These are phyloP conservation scores for Nycticebus coucang DNA, from an alignment of 2,113 vertebrate genomes.

Conservation along the genomic window DNA sequence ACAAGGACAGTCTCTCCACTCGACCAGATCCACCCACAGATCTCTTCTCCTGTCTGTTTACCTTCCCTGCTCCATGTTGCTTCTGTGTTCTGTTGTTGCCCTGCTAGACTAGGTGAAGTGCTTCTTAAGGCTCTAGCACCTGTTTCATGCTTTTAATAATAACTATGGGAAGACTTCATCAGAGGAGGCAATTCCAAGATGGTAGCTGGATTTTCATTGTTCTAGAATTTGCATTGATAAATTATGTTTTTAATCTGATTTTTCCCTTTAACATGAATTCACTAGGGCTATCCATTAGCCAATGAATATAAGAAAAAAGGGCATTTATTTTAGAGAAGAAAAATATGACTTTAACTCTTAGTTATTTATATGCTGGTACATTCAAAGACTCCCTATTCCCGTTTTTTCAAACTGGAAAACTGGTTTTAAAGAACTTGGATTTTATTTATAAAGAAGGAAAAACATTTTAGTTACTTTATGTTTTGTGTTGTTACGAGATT, in stretches of 20 bases:
- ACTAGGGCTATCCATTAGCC: constrained; percentile 29
- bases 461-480: background rate
- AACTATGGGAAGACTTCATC: background rate
- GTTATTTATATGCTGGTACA: background rate
- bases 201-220: background rate
- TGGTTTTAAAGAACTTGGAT: constrained; percentile 13
- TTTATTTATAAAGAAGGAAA: constrained; percentile 43
- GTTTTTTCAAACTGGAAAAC: background rate
- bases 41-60: no score
- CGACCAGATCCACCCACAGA: no score
- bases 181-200: background rate
- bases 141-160: constrained; percentile 58
- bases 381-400: constrained; percentile 23
- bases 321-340: constrained; percentile 55
- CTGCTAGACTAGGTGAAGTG: no score
- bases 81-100: no score
- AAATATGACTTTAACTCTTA: constrained; percentile 45
- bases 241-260: constrained; percentile 38
- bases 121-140: no score
- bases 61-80: no score
- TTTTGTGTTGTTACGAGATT: constrained; percentile 12
- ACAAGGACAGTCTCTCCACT: no score
- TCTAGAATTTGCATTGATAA: background rate
- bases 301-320: constrained; percentile 47
- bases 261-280: constrained; percentile 35